These are phyloP conservation scores for Zaprionus davidi DNA, from an alignment of 1,140 invertebrate species.

Conservation along the genomic window DNA sequence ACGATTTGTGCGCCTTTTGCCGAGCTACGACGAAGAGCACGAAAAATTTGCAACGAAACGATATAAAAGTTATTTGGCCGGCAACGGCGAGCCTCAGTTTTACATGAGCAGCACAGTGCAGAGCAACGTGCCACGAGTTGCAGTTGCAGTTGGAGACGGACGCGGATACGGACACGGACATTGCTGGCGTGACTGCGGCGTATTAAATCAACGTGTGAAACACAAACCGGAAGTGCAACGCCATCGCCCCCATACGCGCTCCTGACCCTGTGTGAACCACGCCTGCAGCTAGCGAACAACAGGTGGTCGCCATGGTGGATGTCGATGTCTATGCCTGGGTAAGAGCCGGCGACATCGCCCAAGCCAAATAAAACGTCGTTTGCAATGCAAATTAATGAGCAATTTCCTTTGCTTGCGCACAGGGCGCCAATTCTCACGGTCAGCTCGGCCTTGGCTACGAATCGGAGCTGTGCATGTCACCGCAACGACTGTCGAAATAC, in stretches of 20 bases:
- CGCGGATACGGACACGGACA: constrained; percentile 33
- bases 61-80: constrained; percentile 73
- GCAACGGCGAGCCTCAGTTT: constrained; percentile 53
- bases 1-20: neutral
- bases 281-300: constrained; percentile 41
- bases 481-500: constrained; percentile 86
- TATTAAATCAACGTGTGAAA: constrained; percentile 79
- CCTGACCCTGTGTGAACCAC: constrained; percentile 21
- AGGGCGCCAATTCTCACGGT: constrained; percentile 94
- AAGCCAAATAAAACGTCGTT: constrained; percentile 49
- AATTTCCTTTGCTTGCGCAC: constrained; percentile 65
- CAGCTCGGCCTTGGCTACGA: constrained; percentile 89
- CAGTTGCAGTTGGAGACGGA: constrained; percentile 22
- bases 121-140: constrained; percentile 37
- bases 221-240: constrained; percentile 73
- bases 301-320: constrained; percentile 61
- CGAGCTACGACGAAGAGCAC: constrained; percentile 10
- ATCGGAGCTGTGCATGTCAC: constrained; percentile 88
- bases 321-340: constrained; percentile 70
- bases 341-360: constrained; percentile 30
- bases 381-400: constrained; percentile 80
- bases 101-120: constrained; percentile 66
- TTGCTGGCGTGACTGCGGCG: constrained; percentile 70
- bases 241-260: constrained; percentile 13
- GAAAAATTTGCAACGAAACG: constrained; percentile 16